phyloP scores from a whole-genome alignment of 1,140 invertebrate species.

The Zaprionus capensis region DNA sequence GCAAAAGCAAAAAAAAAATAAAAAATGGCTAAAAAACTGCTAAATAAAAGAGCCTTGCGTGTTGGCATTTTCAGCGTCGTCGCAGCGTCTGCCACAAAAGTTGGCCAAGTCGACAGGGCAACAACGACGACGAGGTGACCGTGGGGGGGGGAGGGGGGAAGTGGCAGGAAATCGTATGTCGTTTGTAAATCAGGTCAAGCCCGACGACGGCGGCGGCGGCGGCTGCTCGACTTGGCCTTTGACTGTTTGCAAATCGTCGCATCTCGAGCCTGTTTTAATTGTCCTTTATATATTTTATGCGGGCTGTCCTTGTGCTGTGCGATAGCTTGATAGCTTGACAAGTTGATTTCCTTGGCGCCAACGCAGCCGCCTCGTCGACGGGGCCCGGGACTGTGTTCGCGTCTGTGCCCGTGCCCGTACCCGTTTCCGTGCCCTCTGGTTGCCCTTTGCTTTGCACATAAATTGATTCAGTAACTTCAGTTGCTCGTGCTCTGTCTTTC shows the following conservation, averaged over 20 bases:
- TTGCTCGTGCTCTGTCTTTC: neutral
- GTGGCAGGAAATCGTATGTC: conserved; percentile 43
- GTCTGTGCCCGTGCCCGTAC: conserved; percentile 9
- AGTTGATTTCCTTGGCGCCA: conserved; percentile 76
- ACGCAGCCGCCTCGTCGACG: conserved; percentile 6
- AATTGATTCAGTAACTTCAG: conserved; percentile 64
- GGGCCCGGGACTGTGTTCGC: neutral
- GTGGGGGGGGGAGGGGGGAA: neutral
- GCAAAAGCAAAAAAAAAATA: conserved; percentile 24
- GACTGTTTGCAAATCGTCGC: neutral
- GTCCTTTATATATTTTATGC: conserved; percentile 40
- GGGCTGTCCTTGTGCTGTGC: conserved; percentile 36
- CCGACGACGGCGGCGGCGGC: conserved; percentile 4
- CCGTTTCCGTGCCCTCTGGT: conserved; percentile 58
- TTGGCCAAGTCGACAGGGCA: conserved; percentile 46
- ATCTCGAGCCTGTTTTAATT: conserved; percentile 52
- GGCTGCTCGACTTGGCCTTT: conserved; percentile 37
- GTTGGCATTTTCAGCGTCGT: conserved; percentile 75
- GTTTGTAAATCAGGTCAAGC: conserved; percentile 54
- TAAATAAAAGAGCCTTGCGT: conserved; percentile 60
- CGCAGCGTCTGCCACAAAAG: conserved; percentile 72
- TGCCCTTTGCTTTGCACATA: conserved; percentile 60
- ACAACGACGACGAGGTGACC: neutral
- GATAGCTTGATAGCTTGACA: conserved; percentile 56
- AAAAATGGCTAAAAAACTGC: conserved; percentile 28